These are phyloP conservation scores for Bombus superbus DNA, from an alignment of 1,140 invertebrate species.

Conservation along the genomic window DNA sequence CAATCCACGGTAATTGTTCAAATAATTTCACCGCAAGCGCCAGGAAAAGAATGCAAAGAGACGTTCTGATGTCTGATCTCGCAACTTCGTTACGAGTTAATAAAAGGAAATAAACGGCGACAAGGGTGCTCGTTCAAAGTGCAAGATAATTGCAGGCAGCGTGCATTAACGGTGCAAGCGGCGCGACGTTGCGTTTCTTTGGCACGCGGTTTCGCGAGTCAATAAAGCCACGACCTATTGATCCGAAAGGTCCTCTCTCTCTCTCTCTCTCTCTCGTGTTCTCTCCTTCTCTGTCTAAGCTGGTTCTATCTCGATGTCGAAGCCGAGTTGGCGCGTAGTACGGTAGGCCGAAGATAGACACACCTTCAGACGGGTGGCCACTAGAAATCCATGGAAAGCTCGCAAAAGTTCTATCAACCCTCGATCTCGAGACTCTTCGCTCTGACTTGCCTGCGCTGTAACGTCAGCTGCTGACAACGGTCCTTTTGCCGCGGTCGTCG, in stretches of 20 bases:
- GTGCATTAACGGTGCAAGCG: conserved; percentile 23
- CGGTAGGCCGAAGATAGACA: conserved; percentile 31
- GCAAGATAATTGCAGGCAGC: conserved; percentile 31
- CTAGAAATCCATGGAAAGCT: conserved; percentile 31
- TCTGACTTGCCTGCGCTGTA: background rate
- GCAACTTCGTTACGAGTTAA: background rate
- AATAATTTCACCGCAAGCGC: no score
- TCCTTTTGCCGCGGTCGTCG: background rate
- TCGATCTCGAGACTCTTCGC: background rate
- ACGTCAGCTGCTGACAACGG: conserved; percentile 43
- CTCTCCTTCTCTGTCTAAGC: conserved; percentile 10
- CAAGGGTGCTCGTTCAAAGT: background rate
- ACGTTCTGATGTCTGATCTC: background rate
- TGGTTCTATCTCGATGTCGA: conserved; percentile 41
- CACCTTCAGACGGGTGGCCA: conserved; percentile 18
- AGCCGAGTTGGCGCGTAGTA: conserved; percentile 35
- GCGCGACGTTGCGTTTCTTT: conserved; percentile 46
- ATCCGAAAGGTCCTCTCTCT: conserved; percentile 42
- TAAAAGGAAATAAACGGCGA: background rate
- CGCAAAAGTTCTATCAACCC: conserved; percentile 39
- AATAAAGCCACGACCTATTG: conserved; percentile 63
- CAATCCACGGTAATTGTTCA: no score
- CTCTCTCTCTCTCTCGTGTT: conserved; percentile 6
- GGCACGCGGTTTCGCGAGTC: conserved; percentile 53
- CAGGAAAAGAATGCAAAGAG: background rate